Conservation (phyloP, 2,888 invertebrate genomes). For the Quadriops clusia region DNA sequence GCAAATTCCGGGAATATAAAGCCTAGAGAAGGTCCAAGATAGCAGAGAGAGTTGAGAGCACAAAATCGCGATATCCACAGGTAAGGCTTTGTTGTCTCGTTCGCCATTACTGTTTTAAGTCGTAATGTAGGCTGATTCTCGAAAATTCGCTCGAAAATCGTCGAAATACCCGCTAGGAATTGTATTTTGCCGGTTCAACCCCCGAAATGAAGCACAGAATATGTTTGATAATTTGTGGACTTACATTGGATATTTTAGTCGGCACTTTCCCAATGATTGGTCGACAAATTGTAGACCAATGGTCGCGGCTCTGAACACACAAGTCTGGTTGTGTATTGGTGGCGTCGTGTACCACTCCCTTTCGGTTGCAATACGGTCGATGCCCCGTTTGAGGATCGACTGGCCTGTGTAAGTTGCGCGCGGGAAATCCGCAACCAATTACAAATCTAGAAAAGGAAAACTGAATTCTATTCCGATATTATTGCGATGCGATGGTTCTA, state of each 20-base stretch:
- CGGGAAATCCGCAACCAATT: conserved; percentile 36
- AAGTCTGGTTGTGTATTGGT: conserved; percentile 61
- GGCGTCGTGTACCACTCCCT: conserved; percentile 57
- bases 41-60: too few relatives aligned
- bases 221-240: conserved; percentile 57
- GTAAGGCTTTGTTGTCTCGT: too few relatives aligned
- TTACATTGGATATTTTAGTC: conserved; percentile 62
- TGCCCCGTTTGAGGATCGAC: conserved; percentile 31
- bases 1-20: too few relatives aligned
- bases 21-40: too few relatives aligned
- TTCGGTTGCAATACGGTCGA: conserved; percentile 33
- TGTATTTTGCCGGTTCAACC: conserved; percentile 29
- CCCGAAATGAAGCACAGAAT: conserved; percentile 30
- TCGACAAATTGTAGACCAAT: conserved; percentile 76
- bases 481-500: too few relatives aligned
- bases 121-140: conserved; percentile 3
- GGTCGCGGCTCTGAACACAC: conserved; percentile 60
- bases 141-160: too few relatives aligned
- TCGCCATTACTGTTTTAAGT: conserved; percentile 16
- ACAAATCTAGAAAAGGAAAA: conserved; percentile 32
- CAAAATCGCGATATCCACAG: too few relatives aligned
- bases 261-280: conserved; percentile 82
- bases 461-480: too few relatives aligned
- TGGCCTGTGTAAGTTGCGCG: conserved; percentile 28
- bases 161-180: conserved; percentile 21